Conservation (phyloP, 2,113 vertebrate genomes). For the Neotoma lepida region DNA sequence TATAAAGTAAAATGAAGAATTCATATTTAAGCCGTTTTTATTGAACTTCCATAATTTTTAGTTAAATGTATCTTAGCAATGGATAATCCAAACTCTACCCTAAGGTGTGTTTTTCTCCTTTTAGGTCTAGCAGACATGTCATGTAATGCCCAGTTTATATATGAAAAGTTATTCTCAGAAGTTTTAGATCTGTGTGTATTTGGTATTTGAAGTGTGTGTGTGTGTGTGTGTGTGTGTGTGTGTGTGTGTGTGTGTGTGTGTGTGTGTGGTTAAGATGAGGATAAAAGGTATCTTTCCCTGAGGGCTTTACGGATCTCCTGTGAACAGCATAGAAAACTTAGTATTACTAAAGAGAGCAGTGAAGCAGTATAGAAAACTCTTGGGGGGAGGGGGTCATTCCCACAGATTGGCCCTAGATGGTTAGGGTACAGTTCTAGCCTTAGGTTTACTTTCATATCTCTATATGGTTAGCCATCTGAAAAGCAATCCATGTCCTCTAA, state of each 20-base stretch:
- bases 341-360: background rate
- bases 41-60: constrained; percentile 8
- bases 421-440: background rate
- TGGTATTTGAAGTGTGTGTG: background rate
- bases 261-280: background rate
- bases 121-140: background rate
- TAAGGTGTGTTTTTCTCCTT: background rate
- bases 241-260: background rate
- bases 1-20: background rate
- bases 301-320: background rate
- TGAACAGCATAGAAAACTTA: background rate
- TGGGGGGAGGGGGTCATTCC: background rate
- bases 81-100: background rate
- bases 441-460: background rate
- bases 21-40: background rate
- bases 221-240: background rate
- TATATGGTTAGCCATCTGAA: background rate
- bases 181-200: background rate
- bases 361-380: background rate
- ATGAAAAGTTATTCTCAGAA: background rate
- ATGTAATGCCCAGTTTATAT: background rate
- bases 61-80: background rate
- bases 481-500: background rate
- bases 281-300: background rate
- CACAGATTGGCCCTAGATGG: background rate